Evolutionary conservation across 2,113 vertebrate genomes (phyloP), one percentile per base, ranked within the genome.

Genomic region (Phrynosoma platyrhinos): DNA sequence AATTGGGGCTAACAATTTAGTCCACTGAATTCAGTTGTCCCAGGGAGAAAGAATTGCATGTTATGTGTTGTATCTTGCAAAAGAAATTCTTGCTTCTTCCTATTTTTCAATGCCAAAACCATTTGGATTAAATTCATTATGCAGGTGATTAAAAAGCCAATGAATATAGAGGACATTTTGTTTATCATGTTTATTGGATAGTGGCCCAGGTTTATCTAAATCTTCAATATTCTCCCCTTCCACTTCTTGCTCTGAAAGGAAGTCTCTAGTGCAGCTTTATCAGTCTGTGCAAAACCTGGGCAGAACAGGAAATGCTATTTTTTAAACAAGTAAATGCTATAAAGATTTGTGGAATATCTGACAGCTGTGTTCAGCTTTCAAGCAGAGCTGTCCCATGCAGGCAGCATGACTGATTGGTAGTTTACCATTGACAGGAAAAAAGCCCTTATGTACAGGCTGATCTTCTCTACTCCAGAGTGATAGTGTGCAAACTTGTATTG

Each of bases 51-150:
- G 23, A 30, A 53, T 0, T 0, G 10, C 42, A 16, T 0, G 27
- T 85, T 92, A 87, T 40, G 9, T 92, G 71, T 82, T 71, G 0
- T 66, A 1, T 86, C 81, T 89, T 64, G 30, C 62, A 84, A 77
- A 83, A 79, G 36, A 14, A 69, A 18, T 18, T 5, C 2, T 87
- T 92, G 2, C 82, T 85, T 77, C 89, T 93, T 91, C 64, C 42
- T 76, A 68, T 77, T 76, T 83, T 72, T 36, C 72, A 77, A 18
- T 88, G 87, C 87, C 80, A 68, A 88, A 94, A 82, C 80, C 0
- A 0, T 90, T 92, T 89, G 5, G 12, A 62, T 90, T 9, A 86
- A 88, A 91, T 84, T 40, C 64, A 20, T 91, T 83, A 87, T 18
- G 53, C 25, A 74, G 64, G 21, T 90, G 13, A 87, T 82, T 14